These are phyloP conservation scores for Lycocerus yunnanus DNA, from an alignment of 2,888 invertebrate genomes.

Conservation along the genomic window DNA sequence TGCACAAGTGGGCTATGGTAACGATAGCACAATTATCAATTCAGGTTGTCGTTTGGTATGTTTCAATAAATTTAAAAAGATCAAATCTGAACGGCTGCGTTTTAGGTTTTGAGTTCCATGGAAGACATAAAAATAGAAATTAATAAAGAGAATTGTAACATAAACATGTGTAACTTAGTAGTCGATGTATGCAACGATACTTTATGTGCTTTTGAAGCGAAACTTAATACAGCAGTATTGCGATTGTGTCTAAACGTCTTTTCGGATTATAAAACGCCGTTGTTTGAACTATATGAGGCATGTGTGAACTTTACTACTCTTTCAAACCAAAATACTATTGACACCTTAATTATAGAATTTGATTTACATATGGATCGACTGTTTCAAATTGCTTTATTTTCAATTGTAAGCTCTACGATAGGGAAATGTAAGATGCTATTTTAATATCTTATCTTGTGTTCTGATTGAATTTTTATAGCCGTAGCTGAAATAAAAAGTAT, in stretches of 20 bases:
- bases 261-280: slow-evolving; percentile 42
- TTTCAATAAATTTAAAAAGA: neutral
- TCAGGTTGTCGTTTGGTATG: slow-evolving; percentile 62
- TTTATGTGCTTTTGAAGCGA: slow-evolving; percentile 66
- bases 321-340: slow-evolving; percentile 54
- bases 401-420: slow-evolving; percentile 65
- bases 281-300: slow-evolving; percentile 43
- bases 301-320: slow-evolving; percentile 36
- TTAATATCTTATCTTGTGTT: neutral
- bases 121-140: slow-evolving; percentile 58
- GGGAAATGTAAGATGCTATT: slow-evolving; percentile 45
- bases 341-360: slow-evolving; percentile 63
- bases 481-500: slow-evolving; percentile 65
- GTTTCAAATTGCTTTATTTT: slow-evolving; percentile 71
- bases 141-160: slow-evolving; percentile 55
- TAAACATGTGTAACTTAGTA: slow-evolving; percentile 61
- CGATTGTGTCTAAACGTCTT: slow-evolving; percentile 60
- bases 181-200: slow-evolving; percentile 66
- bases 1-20: slow-evolving; percentile 47
- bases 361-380: slow-evolving; percentile 71
- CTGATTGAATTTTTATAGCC: slow-evolving; percentile 54
- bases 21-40: slow-evolving; percentile 55
- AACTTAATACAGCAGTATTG: slow-evolving; percentile 68
- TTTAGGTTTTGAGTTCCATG: slow-evolving; percentile 61
- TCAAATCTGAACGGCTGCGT: slow-evolving; percentile 14